Evolutionary conservation across 2,797 vertebrate species (phyloP).

Genomic region (Gorsachius magnificus): DNA sequence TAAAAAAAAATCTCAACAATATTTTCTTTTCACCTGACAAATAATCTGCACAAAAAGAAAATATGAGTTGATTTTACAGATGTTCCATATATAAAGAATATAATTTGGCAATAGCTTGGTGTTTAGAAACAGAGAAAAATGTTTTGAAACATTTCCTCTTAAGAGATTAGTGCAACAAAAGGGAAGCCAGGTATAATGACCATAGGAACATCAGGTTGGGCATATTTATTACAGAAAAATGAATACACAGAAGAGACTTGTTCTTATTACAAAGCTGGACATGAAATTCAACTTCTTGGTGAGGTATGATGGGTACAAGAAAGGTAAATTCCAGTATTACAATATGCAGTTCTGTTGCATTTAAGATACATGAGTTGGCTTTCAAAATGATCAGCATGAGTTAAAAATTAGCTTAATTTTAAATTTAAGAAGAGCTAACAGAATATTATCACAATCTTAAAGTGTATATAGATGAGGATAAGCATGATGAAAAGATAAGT

Average conservation of each 20-base stretch:
- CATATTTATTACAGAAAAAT: not conserved
- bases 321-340: not conserved
- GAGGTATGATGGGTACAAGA: not conserved
- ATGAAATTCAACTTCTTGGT: not conserved
- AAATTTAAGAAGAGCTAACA: not conserved
- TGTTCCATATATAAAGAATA: not conserved
- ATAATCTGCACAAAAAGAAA: not conserved
- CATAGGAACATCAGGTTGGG: not conserved
- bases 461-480: not conserved
- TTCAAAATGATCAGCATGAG: not conserved
- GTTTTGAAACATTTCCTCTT: not conserved
- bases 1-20: not conserved
- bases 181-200: not conserved
- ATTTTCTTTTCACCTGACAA: not conserved
- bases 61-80: not conserved
- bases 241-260: not conserved
- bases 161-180: not conserved
- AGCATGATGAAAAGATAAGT: not conserved
- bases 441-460: not conserved
- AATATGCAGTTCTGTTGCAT: not conserved
- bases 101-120: not conserved
- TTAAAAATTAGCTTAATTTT: not conserved
- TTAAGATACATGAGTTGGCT: accelerated
- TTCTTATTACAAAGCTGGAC: not conserved
- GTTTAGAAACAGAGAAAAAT: not conserved